Evolutionary conservation across 2,113 vertebrate genomes (phyloP).

Genomic region (Scalopus aquaticus): DNA sequence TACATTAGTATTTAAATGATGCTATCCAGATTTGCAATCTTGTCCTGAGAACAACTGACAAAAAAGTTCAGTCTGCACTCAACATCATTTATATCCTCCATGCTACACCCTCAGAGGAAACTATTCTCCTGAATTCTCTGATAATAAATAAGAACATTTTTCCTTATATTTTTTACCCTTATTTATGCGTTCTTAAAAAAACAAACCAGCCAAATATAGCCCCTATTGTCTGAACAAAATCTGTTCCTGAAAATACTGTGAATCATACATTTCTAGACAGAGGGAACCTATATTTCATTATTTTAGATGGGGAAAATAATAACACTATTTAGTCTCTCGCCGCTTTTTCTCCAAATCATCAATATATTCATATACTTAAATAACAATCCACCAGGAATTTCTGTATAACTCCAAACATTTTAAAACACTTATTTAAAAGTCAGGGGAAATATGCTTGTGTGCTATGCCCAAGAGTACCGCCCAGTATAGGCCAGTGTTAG

Average conservation of each 20-base stretch:
- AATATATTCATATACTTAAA: not conserved
- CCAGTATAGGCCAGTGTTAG: not conserved
- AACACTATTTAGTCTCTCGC: not conserved
- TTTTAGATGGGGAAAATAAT: not conserved
- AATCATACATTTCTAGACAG: not conserved
- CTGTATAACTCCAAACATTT: not conserved
- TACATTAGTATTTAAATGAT: not conserved
- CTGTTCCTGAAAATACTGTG: not conserved
- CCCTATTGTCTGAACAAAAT: not conserved
- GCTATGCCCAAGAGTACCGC: not conserved
- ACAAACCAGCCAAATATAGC: not conserved
- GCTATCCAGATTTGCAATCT: not conserved
- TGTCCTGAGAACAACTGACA: not conserved
- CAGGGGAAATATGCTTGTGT: not conserved
- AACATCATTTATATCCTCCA: not conserved
- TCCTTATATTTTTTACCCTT: not conserved
- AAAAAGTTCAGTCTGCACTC: not conserved
- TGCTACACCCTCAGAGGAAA: not conserved
- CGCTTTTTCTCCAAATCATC: not conserved
- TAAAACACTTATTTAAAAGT: not conserved
- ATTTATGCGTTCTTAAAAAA: not conserved
- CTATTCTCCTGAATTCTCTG: not conserved
- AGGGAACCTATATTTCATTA: not conserved
- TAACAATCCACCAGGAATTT: not conserved
- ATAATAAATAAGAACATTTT: not conserved